These are phyloP conservation scores for Caenorhabditis inopinata DNA, from an alignment of 1,140 invertebrate genomes.

Conservation along the genomic window DNA sequence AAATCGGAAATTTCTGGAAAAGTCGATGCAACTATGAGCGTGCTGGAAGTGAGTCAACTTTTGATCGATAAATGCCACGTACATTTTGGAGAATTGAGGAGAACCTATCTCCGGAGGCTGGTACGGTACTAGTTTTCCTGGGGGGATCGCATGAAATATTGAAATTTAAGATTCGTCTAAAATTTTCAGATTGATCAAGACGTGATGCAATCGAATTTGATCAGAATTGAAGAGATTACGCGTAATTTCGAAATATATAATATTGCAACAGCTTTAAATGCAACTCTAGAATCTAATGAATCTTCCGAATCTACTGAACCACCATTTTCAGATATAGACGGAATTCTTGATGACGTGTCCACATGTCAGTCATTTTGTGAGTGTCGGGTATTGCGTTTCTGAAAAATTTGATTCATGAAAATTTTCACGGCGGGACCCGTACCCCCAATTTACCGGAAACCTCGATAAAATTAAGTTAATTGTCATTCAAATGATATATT, in stretches of 20 bases:
- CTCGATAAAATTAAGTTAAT: too few relatives aligned
- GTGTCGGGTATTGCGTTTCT: too few relatives aligned
- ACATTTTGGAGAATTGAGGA: background rate
- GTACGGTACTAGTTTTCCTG: too few relatives aligned
- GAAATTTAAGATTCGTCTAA: background rate
- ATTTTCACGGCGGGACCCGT: too few relatives aligned
- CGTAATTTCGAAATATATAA: too few relatives aligned
- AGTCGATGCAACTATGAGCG: background rate
- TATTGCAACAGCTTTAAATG: too few relatives aligned
- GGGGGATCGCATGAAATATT: too few relatives aligned
- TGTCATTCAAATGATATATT: too few relatives aligned
- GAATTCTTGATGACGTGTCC: slow-evolving; percentile 8
- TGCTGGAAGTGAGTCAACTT: background rate
- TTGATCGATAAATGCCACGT: background rate
- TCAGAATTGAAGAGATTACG: background rate
- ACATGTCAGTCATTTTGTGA: background rate
- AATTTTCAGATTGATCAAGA: background rate
- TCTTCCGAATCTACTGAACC: background rate
- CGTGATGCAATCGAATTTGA: background rate
- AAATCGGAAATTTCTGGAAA: background rate
- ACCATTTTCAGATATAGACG: background rate
- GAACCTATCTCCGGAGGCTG: background rate
- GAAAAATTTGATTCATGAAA: too few relatives aligned
- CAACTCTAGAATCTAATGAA: background rate
- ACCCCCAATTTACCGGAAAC: too few relatives aligned